phyloP scores from a whole-genome alignment of 1,140 invertebrate species.

The Plectrocnemia conspersa region DNA sequence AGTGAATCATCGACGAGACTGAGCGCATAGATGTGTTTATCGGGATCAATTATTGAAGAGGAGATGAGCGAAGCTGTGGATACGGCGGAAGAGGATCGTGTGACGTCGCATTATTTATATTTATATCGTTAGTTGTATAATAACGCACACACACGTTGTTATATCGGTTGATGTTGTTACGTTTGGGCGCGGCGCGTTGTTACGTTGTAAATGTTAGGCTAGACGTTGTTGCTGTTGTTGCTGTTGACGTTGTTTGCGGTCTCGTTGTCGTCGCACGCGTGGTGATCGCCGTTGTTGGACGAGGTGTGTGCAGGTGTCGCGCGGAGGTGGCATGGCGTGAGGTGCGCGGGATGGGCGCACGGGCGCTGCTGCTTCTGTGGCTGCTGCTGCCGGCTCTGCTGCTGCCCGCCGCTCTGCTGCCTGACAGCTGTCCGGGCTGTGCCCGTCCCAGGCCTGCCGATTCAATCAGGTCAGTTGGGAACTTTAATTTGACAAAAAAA shows the following conservation, averaged over 20 bases:
- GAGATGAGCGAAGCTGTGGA: too few species aligned
- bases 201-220: neutral
- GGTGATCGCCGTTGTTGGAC: neutral
- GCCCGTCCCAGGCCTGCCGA: conserved; percentile 30
- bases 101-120: neutral
- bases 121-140: neutral
- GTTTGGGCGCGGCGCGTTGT: neutral
- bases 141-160: neutral
- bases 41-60: neutral
- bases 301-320: conserved; percentile 5
- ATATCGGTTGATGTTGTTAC: neutral
- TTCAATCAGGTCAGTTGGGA: conserved; percentile 35
- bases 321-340: conserved; percentile 8
- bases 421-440: conserved; percentile 28
- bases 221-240: neutral
- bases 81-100: neutral
- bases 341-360: conserved; percentile 18
- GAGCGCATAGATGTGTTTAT: neutral
- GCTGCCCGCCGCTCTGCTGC: conserved; percentile 8
- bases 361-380: conserved; percentile 20
- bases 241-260: neutral
- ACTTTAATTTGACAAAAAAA: too few species aligned
- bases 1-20: neutral
- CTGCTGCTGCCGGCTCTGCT: conserved; percentile 21
- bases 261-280: neutral